These are phyloP conservation scores for Campoplex nolae DNA, from an alignment of 2,888 invertebrate species.

Conservation along the genomic window DNA sequence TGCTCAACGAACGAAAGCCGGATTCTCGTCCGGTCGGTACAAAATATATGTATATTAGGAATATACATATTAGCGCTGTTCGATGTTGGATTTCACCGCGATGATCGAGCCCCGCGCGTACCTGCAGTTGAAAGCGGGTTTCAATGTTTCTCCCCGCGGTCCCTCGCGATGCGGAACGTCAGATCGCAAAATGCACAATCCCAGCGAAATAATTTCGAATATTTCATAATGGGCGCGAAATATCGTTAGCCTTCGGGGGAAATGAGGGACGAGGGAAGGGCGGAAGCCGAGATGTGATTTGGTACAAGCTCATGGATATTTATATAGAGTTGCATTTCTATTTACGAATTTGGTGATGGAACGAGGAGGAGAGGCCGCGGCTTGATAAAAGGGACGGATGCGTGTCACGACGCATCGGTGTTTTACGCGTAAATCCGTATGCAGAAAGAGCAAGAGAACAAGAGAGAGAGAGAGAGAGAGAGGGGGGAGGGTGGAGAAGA, in stretches of 20 bases:
- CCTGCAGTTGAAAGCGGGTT: slow-evolving; percentile 40
- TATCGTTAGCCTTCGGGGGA: slow-evolving; percentile 79
- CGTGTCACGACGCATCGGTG: slow-evolving; percentile 76
- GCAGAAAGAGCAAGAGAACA: slow-evolving; percentile 64
- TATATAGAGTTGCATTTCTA: slow-evolving; percentile 32
- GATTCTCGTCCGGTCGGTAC: slow-evolving; percentile 48
- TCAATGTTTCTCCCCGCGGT: slow-evolving; percentile 36
- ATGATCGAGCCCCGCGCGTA: background rate
- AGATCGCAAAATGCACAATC: slow-evolving; percentile 83
- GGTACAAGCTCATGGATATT: slow-evolving; percentile 13
- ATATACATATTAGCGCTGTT: slow-evolving; percentile 49
- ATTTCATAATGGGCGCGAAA: slow-evolving; percentile 83
- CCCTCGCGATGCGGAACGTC: slow-evolving; percentile 76
- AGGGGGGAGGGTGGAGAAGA: slow-evolving; percentile 43
- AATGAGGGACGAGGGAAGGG: slow-evolving; percentile 39
- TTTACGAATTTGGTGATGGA: slow-evolving; percentile 58
- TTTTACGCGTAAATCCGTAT: slow-evolving; percentile 38
- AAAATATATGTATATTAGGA: slow-evolving; percentile 39
- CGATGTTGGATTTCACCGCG: slow-evolving; percentile 50
- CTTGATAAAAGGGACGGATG: slow-evolving; percentile 64
- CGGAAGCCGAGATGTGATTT: slow-evolving; percentile 50
- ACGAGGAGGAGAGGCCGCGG: slow-evolving; percentile 48
- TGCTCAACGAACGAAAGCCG: slow-evolving; percentile 61
- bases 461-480: slow-evolving; percentile 66
- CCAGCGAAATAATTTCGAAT: slow-evolving; percentile 83